Base-by-base conservation (phyloP, 2,797 vertebrate species). In the Todus mexicanus region DNA sequence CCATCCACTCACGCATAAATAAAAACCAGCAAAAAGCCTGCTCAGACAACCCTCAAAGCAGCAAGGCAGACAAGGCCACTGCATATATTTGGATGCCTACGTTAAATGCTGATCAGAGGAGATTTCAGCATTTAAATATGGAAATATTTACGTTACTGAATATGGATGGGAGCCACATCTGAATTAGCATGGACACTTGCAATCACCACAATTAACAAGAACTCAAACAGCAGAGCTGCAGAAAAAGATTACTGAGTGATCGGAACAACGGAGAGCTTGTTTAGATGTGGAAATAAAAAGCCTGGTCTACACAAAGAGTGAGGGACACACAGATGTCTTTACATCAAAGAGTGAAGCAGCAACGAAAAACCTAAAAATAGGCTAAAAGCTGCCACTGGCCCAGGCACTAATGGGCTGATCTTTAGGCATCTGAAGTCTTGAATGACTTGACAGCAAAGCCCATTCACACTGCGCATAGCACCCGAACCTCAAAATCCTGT, bases 311-410 rank as follows among this genome's bases (percentile, higher is more conserved):
- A 77, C 21, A 83, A 87, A 48, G 54, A 83, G 38, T 33, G 42
- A 82, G 84, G 85, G 92, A 69, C 81, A 83, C 87, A 87, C 91
- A 94, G 93, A 82, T 94, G 87, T 83, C 94, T 92, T 92, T 85
- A 95, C 79, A 94, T 95, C 84, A 95, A 94, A 93, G 89, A 79
- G 21, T 10, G 26, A 84, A 94, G 50, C 57, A 83, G 78, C 57
- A 85, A 71, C 85, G 72, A 45, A 85, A 91, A 91, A 43, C 20
- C 78, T 56, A 83, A 95, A 95, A 93, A 87, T 57, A 92, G 61
- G 61, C 75, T 47, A 69, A 27, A 33, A 85, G 87, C 82, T 83
- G 93, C 83, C 0, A 4, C 65, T 74, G 79, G 87, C 57, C 78
- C 90, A 48, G 51, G 93, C 75, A 18, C 53, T 79, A 90, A 77